Base-by-base conservation (phyloP, 2,797 vertebrate species). In the Vespertilio murinus region DNA sequence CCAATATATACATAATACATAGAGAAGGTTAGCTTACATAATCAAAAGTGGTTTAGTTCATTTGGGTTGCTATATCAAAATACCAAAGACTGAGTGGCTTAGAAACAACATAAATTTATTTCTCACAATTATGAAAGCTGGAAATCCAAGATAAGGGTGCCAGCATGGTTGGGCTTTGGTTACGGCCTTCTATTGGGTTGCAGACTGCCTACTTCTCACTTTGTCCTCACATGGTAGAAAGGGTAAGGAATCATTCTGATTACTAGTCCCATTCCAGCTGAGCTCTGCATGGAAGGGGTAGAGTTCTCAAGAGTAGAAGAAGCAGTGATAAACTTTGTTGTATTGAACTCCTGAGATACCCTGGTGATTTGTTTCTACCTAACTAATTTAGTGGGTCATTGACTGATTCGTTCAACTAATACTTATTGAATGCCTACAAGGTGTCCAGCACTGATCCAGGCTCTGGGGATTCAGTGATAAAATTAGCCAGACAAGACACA, bases 291-390 rank as follows among this genome's bases (percentile, higher is more conserved):
- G n/a, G n/a, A n/a, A n/a, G n/a, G n/a, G n/a, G n/a, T n/a, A n/a
- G n/a, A n/a, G n/a, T n/a, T n/a, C n/a, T n/a, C n/a, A n/a, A n/a
- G n/a, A n/a, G n/a, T n/a, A n/a, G n/a, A n/a, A n/a, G n/a, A n/a
- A n/a, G n/a, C n/a, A n/a, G n/a, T n/a, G n/a, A n/a, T n/a, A n/a
- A n/a, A n/a, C 38, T 47, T 83, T 83, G n/a, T 40, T 52, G 3
- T 38, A 42, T 2, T 40, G 67, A 82, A 67, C 33, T 70, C 33
- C 65, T 79, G 67, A 92, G 90, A 84, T 40, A 70, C 4, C 12
- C 6, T 42, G 47, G 47, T 74, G 47, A 86, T 88, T 67, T 56
- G 33, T 74, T 85, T 71, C 81, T 92, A 54, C 49, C 88, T 88
- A 38, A 11, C 23, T 84, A n/a, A 89, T 75, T 64, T 5, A 80